phyloP scores from a whole-genome alignment of 1,140 invertebrate species.

The Metaphire vulgaris region DNA sequence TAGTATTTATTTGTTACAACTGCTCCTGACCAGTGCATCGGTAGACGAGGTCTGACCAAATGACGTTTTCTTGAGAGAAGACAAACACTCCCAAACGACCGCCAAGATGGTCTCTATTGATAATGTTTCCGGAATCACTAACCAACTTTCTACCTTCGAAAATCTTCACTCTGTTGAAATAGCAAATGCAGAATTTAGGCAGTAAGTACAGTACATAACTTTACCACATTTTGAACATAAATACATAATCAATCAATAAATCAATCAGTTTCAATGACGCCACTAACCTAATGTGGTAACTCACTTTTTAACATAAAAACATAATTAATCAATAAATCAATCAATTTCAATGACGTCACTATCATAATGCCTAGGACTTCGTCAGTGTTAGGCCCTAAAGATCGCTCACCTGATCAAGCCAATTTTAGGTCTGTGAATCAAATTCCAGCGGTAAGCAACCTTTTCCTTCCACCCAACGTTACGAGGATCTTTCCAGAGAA shows the following conservation, averaged over 20 bases:
- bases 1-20: no score
- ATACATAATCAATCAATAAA: no score
- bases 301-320: no score
- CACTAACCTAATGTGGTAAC: no score
- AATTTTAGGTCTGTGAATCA: slow-evolving; percentile 82
- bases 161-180: slow-evolving; percentile 49
- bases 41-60: slow-evolving; percentile 93
- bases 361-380: no score
- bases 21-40: slow-evolving; percentile 87
- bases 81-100: slow-evolving; percentile 88
- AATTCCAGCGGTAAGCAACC: slow-evolving; percentile 85
- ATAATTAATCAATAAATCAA: no score
- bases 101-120: slow-evolving; percentile 77
- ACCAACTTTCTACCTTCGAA: slow-evolving; percentile 75
- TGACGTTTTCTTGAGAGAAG: slow-evolving; percentile 94
- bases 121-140: slow-evolving; percentile 86
- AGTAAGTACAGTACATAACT: no score
- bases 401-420: slow-evolving; percentile 81
- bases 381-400: no score
- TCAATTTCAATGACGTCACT: no score
- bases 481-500: slow-evolving; percentile 87
- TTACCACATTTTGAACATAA: no score
- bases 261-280: no score
- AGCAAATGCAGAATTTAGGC: no score
- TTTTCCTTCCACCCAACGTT: slow-evolving; percentile 88